Base-by-base conservation (phyloP, 2,113 vertebrate species). In the Dolichallabes microphthalmus region DNA sequence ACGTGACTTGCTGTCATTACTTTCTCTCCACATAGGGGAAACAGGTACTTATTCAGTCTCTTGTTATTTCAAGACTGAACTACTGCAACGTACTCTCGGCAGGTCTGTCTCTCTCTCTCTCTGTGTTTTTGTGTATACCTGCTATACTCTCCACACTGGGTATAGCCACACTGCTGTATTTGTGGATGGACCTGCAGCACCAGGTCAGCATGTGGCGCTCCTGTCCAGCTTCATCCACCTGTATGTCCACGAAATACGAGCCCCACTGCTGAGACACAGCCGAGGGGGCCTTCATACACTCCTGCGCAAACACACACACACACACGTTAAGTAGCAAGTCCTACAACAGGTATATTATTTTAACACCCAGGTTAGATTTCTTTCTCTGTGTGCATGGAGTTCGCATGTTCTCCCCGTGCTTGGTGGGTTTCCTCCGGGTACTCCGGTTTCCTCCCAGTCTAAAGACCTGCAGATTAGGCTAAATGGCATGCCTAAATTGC, bases 141-240 rank as follows among this genome's bases (percentile, higher is more conserved):
- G 97, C 95, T 89, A 99, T 97, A 90, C 96, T 92, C 93, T 97
- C 96, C 85, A 98, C 94, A 86, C 95, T 98, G 52, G 97, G 97
- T 85, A 98, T 97, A 87, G 96, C 95, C 92, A 98, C 96, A 45
- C 96, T 96, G 94, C 98, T 98, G 90, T 97, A 98, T 86, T 96
- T 94, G 90, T 95, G 96, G 86, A 98, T 95, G 91, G 96, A 96
- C 91, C 95, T 95, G 92, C 95, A 96, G 87, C 96, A 96, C 97
- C 97, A 98, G 0, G 96, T 98, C 83, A 92, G 91, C 87, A 93
- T 93, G 77, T 93, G 91, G 2, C 86, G 90, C 74, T 96, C 95
- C 85, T 96, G 95, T 58, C 93, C 94, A 5, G 90, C 94, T 88
- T 93, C 95, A 82, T 92, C 89, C 11, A 88, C 91, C 74, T 94